Evolutionary conservation across 2,113 vertebrate genomes (phyloP).

Genomic region (Sisor rabdophorus): DNA sequence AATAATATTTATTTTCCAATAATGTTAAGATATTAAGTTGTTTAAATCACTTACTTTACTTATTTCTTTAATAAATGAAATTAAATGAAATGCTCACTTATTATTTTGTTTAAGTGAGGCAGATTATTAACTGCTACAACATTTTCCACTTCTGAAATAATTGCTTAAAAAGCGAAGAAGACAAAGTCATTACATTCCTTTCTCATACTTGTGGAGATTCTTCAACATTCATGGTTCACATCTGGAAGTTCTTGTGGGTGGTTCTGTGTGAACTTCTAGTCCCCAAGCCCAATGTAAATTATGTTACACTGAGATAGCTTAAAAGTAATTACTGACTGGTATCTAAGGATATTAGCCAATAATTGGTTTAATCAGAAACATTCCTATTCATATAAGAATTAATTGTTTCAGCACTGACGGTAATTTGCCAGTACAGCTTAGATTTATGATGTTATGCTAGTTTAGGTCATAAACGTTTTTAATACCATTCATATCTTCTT

Average conservation of each 20-base stretch:
- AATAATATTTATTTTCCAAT: not conserved
- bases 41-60: no score
- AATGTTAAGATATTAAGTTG: not conserved
- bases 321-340: not conserved
- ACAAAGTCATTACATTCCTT: slow-evolving; percentile 3
- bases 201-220: not conserved
- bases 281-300: not conserved
- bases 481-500: not conserved
- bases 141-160: not conserved
- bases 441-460: not conserved
- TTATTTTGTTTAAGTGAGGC: not conserved
- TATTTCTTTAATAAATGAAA: no score
- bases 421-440: not conserved
- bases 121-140: not conserved
- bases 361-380: not conserved
- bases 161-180: not conserved
- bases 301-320: not conserved
- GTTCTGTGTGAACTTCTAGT: slow-evolving; percentile 10
- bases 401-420: not conserved
- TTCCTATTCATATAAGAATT: not conserved
- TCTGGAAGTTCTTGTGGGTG: slow-evolving; percentile 15
- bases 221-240: not conserved
- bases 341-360: not conserved
- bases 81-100: no score
- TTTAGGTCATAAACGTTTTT: not conserved